phyloP scores from a whole-genome alignment of 2,797 vertebrate species.

The Pitangus sulphuratus region DNA sequence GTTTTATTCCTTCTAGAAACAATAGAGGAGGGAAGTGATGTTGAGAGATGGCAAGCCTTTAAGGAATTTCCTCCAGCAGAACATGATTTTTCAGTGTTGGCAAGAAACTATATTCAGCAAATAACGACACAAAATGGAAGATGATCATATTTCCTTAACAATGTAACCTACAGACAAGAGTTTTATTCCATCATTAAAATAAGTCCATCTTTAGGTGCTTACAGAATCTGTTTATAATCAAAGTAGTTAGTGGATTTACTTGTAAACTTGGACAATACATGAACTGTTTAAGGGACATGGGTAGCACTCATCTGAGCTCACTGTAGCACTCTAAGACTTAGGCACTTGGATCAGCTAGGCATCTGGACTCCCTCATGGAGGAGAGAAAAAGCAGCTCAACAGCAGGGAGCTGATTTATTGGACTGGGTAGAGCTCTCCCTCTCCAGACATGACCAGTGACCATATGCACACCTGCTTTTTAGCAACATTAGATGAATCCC shows the following conservation, averaged over 20 bases:
- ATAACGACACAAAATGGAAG: conserved; percentile 25
- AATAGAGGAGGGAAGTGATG: neutral
- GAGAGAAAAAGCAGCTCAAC: neutral
- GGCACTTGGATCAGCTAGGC: neutral
- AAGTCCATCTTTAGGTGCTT: neutral
- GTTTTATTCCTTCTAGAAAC: conserved; percentile 55
- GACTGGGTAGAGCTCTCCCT: accelerated
- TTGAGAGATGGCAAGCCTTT: conserved; percentile 51
- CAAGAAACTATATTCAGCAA: conserved; percentile 34
- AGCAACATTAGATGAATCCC: neutral
- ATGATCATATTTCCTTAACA: conserved; percentile 24
- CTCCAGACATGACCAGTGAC: neutral
- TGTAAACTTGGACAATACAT: neutral
- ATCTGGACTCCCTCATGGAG: neutral
- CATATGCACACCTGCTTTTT: neutral
- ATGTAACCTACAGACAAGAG: conserved; percentile 11
- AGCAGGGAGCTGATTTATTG: neutral
- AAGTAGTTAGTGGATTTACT: neutral
- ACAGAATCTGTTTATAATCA: conserved; percentile 1
- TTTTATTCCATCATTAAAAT: neutral
- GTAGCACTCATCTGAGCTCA: neutral
- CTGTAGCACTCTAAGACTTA: neutral
- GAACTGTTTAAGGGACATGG: neutral
- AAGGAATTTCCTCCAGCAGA: conserved; percentile 44
- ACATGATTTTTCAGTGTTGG: conserved; percentile 55